Evolutionary conservation across 1,140 invertebrate genomes (phyloP).

Genomic region (Brachionus rotundiformis): DNA sequence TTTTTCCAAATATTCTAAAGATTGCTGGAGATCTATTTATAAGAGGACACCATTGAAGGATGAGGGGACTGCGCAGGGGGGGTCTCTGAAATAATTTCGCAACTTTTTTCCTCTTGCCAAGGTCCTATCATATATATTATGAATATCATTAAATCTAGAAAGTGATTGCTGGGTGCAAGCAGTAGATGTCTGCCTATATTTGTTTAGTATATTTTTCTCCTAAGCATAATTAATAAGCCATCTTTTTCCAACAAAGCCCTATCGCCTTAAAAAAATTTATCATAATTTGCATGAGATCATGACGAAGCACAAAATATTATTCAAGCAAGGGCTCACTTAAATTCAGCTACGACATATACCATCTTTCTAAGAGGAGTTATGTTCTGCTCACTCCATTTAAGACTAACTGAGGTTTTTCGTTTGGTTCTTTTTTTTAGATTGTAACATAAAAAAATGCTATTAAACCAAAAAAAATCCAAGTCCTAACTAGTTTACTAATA

Average conservation of each 20-base stretch:
- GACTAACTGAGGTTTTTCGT: neutral
- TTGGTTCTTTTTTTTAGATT: constrained; percentile 19
- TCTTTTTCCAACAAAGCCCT: constrained; percentile 1
- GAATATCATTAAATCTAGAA: neutral
- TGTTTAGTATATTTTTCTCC: neutral
- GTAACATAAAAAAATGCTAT: constrained; percentile 47
- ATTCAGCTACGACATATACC: neutral
- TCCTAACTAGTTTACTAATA: constrained; percentile 38
- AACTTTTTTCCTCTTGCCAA: neutral
- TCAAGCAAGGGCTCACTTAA: neutral
- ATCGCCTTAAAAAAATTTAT: constrained; percentile 6
- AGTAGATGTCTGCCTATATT: neutral
- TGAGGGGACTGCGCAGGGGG: neutral
- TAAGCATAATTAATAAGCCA: neutral
- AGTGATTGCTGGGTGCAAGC: constrained; percentile 9
- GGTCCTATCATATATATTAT: constrained; percentile 35
- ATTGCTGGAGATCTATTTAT: constrained; percentile 8
- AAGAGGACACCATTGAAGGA: neutral
- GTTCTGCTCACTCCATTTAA: neutral
- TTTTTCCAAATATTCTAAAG: neutral
- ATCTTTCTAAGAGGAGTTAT: neutral
- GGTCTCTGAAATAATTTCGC: neutral
- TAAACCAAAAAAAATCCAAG: constrained; percentile 46
- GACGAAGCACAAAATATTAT: neutral
- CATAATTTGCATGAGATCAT: neutral